These are phyloP conservation scores for Cyclargus thomasi DNA, from an alignment of 1,140 invertebrate genomes.

Conservation along the genomic window DNA sequence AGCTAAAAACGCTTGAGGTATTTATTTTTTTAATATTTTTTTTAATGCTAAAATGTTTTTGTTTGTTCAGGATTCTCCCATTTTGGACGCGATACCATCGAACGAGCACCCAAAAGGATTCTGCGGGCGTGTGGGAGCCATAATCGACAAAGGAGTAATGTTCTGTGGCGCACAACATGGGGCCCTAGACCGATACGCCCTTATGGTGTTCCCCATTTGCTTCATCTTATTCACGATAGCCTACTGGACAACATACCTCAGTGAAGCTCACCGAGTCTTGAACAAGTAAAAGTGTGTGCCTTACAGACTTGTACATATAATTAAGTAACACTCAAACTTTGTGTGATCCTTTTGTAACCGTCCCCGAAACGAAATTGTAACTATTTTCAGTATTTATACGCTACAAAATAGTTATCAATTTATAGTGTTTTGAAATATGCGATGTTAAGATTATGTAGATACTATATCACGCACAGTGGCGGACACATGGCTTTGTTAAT, in stretches of 20 bases:
- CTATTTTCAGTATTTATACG: constrained; percentile 22
- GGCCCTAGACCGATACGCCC: constrained; percentile 75
- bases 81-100: constrained; percentile 58
- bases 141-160: constrained; percentile 72
- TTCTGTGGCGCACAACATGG: constrained; percentile 77
- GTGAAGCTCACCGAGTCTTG: constrained; percentile 64
- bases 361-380: constrained; percentile 14
- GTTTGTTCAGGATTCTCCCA: constrained; percentile 60
- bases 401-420: constrained; percentile 21
- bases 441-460: background rate
- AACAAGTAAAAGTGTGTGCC: constrained; percentile 38
- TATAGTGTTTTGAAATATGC: constrained; percentile 7
- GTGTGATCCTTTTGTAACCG: constrained; percentile 4
- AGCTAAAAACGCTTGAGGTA: background rate
- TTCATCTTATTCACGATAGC: constrained; percentile 80
- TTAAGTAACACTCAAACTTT: constrained; percentile 22
- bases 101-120: constrained; percentile 43
- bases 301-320: constrained; percentile 45
- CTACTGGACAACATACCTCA: constrained; percentile 83
- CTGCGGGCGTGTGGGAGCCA: constrained; percentile 53
- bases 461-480: background rate
- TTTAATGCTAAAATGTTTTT: constrained; percentile 1
- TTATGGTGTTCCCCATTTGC: constrained; percentile 81
- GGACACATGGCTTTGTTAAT: background rate
- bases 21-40: no score